These are phyloP conservation scores for Verasper variegatus DNA, from an alignment of 2,113 vertebrate genomes.

Conservation along the genomic window DNA sequence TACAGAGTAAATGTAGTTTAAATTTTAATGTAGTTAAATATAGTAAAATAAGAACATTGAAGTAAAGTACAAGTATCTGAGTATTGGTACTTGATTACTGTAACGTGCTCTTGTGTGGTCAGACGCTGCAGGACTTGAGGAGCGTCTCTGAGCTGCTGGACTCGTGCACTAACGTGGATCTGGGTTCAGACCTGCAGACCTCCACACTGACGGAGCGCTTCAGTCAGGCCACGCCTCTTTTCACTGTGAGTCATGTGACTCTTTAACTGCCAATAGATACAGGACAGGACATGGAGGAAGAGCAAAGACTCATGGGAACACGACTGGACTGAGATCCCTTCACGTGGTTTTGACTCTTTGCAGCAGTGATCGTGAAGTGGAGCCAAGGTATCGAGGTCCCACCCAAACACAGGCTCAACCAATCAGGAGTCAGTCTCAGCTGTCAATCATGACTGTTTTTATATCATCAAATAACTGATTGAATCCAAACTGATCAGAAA, in stretches of 20 bases:
- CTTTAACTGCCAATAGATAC: not conserved
- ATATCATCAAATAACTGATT: too few species aligned
- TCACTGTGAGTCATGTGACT: constrained; percentile 79
- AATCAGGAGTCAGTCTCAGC: too few species aligned
- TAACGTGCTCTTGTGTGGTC: not conserved
- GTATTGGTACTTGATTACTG: not conserved
- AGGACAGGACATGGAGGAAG: not conserved
- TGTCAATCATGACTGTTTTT: too few species aligned
- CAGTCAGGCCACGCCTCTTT: constrained; percentile 84
- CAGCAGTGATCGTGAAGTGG: too few species aligned
- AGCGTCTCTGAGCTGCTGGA: constrained; percentile 61
- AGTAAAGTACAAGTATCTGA: not conserved
- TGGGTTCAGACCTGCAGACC: constrained; percentile 62
- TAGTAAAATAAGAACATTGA: not conserved
- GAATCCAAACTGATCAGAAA: too few species aligned
- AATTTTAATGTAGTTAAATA: not conserved
- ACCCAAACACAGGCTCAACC: too few species aligned
- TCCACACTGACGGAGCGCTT: constrained; percentile 83
- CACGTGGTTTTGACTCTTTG: too few species aligned
- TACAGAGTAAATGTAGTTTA: not conserved
- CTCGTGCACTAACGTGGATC: constrained; percentile 56
- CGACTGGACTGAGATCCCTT: too few species aligned
- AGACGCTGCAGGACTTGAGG: constrained; percentile 55
- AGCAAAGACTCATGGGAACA: not conserved
- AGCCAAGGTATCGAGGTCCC: too few species aligned